phyloP scores from a whole-genome alignment of 53 echinoderm and acorn worm species.

The Holothuria scabra region DNA sequence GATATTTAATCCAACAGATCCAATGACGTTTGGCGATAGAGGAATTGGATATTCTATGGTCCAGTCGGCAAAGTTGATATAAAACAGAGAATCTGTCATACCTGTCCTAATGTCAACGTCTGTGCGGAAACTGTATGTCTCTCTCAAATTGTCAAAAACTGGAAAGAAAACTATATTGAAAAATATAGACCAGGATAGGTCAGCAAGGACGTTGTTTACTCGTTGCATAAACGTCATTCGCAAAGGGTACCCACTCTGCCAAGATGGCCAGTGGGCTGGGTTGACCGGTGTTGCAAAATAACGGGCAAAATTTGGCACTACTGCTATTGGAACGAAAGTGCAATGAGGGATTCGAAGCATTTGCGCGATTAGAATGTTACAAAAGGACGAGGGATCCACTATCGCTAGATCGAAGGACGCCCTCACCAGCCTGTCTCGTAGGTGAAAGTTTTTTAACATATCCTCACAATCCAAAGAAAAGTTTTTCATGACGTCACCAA shows the following conservation, averaged over 20 bases:
- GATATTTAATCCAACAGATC: constrained; percentile 36
- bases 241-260: constrained; percentile 20
- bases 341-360: constrained; percentile 14
- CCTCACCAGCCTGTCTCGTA: constrained; percentile 7
- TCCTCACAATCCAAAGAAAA: constrained; percentile 49
- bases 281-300: constrained; percentile 6
- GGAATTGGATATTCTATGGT: constrained; percentile 38
- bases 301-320: constrained; percentile 9
- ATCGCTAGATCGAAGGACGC: constrained; percentile 8
- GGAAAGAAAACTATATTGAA: constrained; percentile 4
- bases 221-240: constrained; percentile 19
- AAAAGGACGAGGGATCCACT: constrained; percentile 14
- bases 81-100: constrained; percentile 27
- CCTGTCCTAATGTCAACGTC: constrained; percentile 12
- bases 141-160: constrained; percentile 6
- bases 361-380: constrained; percentile 9
- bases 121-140: not conserved
- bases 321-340: constrained; percentile 15
- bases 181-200: constrained; percentile 14
- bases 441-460: not conserved
- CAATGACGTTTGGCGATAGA: constrained; percentile 19
- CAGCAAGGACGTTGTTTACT: not conserved
- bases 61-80: constrained; percentile 34
- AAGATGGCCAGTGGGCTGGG: constrained; percentile 12
- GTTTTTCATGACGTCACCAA: constrained; percentile 19